Evolutionary conservation across 2,888 invertebrate genomes (phyloP), one percentile per base, ranked within the genome.

Genomic region (Scelioninae gen. 1): DNA sequence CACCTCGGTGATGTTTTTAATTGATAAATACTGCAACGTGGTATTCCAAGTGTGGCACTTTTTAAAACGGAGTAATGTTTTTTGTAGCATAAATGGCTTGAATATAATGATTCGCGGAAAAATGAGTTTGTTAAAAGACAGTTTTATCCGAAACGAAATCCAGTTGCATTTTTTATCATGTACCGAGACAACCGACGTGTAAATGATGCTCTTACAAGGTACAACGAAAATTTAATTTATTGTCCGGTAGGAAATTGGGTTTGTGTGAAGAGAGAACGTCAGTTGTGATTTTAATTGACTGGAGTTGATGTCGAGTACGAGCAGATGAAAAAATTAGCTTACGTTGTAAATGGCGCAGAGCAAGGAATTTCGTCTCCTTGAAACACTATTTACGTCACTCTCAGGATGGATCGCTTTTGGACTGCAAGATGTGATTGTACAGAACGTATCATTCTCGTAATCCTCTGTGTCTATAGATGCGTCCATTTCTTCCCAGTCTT

Each of bases 401-500:
- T 92, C 87, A 15, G 92, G 87, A 86, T 92, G 92, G 43, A 88
- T 86, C 16, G 90, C 88, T 71, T 89, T 89, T 0, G 92, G 91
- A 74, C 87, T 89, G 63, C 88, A 86, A 3, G 89, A 84, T 10
- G 87, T 83, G 34, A 88, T 88, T 6, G 85, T 85, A 49, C 88
- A 87, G 79, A 89, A 87, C 13, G 86, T 77, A 49, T 89, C 88
- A 53, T 81, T 86, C 29, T 86, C 88, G 56, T 88, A 89, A 58
- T 88, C 88, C 15, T 85, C 63, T 76, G 87, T 29, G 68, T 82
- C 45, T n/a, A 78, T 93, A 34, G 81, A 78, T 4, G 91, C 87
- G 38, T 93, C 93, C 40, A 93, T 93, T 45, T 96, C 97, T 86
- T 96, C 96, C 96, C 96, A 97, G 89, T 97, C 97, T 0, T 96